Evolutionary conservation across 2,113 vertebrate species (phyloP), one percentile per base, ranked within the genome.

Genomic region (Caranx melampygus): DNA sequence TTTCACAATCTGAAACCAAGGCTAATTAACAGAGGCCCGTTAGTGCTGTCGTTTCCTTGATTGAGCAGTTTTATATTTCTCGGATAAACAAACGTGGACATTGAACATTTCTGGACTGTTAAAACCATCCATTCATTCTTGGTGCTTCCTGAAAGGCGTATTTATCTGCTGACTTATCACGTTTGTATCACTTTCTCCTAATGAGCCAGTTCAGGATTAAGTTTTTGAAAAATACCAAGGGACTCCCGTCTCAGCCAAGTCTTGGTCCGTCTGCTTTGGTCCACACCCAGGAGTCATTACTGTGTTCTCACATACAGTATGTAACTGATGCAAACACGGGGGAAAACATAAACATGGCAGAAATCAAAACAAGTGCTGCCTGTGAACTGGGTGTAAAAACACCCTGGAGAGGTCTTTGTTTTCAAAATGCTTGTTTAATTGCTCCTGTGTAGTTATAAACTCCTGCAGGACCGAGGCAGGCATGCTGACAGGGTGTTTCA

Each of bases 321-420:
- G 31, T 4, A 57, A 31, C n/a, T 60, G 42, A 59, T 51, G 5
- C 18, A 16, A 72, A 65, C 71, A 78, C 54, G 14, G 54, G 40
- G 65, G 55, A 52, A 69, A 62, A 26, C 26, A 26, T 26, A 26
- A 63, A 63, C 47, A 49, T 13, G 42, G 42, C 44, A 54, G 49
- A 35, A 72, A 60, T 59, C 67, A 72, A 66, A 82, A 40, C 45
- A 61, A 65, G 6, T 14, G 16, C 62, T 59, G 45, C 60, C 59
- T 71, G 42, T 87, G 72, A 75, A 75, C 21, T 61, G 63, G 33
- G 60, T 68, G 65, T 81, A 37, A 88, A 79, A 84, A 86, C 52
- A 2, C 70, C 72, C 69, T 0, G 15, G 75, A 83, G 61, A 83
- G 26, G 57, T 15, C 45, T 67, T 64, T 71, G 60, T 81, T 68